phyloP scores from a whole-genome alignment of 2,797 vertebrate genomes.

The Tenualosa ilisha region DNA sequence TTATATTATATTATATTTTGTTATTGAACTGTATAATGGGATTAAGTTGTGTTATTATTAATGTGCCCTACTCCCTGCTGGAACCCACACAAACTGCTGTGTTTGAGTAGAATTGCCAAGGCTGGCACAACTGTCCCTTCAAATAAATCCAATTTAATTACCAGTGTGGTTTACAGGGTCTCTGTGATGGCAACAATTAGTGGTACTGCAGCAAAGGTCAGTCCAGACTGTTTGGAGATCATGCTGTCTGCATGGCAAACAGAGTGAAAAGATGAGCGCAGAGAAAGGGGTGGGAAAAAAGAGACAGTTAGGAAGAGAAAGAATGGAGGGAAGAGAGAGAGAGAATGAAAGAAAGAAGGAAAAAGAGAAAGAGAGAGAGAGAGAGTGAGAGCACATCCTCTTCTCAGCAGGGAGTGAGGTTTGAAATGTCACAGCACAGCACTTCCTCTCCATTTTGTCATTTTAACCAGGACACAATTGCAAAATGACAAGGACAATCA shows the following conservation, averaged over 20 bases:
- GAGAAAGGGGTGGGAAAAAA: neutral
- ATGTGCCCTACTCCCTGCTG: neutral
- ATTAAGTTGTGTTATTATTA: neutral
- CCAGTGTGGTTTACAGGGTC: constrained; percentile 86
- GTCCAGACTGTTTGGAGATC: constrained; percentile 85
- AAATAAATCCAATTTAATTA: constrained; percentile 95
- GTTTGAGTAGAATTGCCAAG: constrained; percentile 83
- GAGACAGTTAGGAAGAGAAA: neutral
- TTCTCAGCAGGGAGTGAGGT: neutral
- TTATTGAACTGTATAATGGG: constrained; percentile 68
- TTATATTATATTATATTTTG: constrained; percentile 70
- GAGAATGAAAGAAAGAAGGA: neutral
- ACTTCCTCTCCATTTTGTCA: constrained; percentile 9
- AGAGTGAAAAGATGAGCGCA: constrained; percentile 26
- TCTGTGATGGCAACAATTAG: constrained; percentile 91
- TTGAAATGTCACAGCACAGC: constrained; percentile 29
- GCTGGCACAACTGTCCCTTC: constrained; percentile 87
- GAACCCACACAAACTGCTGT: neutral
- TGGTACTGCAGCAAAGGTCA: constrained; percentile 86
- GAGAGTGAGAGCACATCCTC: neutral
- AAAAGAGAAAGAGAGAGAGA: neutral
- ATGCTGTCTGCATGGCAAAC: constrained; percentile 49
- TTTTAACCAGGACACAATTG: neutral
- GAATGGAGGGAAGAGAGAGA: neutral
- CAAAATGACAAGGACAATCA: constrained; percentile 25